Evolutionary conservation across 2,797 vertebrate species (phyloP).

Genomic region (Sardinella longiceps): DNA sequence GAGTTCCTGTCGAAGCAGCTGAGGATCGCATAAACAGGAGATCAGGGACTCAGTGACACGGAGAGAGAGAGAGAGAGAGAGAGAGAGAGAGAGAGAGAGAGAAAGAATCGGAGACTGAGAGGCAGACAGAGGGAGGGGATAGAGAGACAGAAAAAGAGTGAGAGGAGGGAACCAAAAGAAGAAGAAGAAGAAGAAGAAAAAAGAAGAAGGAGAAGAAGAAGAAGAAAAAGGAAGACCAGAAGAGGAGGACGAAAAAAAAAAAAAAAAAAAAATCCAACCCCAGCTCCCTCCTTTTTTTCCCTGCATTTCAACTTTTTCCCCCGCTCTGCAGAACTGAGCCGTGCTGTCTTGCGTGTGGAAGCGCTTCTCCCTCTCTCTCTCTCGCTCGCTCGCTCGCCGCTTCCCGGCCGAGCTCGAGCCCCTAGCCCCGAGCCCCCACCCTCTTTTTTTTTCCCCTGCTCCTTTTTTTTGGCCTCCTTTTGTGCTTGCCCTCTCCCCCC

Average conservation of each 20-base stretch:
- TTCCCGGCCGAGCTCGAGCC: conserved; percentile 53
- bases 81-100: conserved; percentile 9
- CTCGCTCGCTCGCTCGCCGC: conserved; percentile 10
- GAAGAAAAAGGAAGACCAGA: no score
- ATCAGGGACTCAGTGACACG: conserved; percentile 35
- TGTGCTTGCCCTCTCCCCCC: conserved; percentile 6
- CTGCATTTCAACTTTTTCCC: background rate
- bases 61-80: conserved; percentile 20
- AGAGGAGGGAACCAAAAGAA: background rate
- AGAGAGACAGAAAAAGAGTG: background rate
- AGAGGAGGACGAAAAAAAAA: background rate
- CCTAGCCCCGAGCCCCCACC: conserved; percentile 34
- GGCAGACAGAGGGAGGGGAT: background rate
- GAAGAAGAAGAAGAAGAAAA: background rate
- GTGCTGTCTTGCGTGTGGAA: background rate
- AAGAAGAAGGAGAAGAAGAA: no score
- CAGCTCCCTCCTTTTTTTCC: background rate
- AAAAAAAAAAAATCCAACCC: background rate
- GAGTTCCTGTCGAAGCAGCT: conserved; percentile 55
- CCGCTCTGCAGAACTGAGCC: background rate
- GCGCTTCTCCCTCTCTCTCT: conserved; percentile 38
- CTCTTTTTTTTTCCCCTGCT: conserved; percentile 35
- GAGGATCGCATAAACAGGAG: conserved; percentile 50
- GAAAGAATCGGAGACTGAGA: background rate
- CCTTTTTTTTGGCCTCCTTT: conserved; percentile 17